Conservation (phyloP, 2,797 vertebrate genomes). For the Hypotaenidia philippensis region DNA sequence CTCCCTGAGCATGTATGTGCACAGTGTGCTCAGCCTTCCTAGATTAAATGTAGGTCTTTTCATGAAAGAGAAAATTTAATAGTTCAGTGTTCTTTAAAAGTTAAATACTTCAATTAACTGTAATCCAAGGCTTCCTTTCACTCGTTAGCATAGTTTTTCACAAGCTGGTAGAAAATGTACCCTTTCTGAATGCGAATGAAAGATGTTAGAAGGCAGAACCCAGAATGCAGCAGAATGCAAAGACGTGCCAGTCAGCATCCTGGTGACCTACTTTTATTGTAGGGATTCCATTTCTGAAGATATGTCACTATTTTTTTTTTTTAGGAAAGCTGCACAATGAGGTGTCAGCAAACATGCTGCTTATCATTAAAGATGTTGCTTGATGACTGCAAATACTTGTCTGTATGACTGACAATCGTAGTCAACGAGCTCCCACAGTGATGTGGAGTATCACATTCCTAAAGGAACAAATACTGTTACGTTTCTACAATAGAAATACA, state of each 20-base stretch:
- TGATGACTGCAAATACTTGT: slow-evolving; percentile 34
- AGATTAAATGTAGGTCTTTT: background rate
- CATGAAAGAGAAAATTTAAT: background rate
- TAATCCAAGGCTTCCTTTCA: background rate
- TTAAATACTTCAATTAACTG: background rate
- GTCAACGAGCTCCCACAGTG: background rate
- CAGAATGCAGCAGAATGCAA: slow-evolving; percentile 20
- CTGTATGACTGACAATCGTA: slow-evolving; percentile 35
- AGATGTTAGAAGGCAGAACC: slow-evolving; percentile 35
- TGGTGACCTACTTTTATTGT: slow-evolving; percentile 77
- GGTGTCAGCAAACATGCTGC: slow-evolving; percentile 71
- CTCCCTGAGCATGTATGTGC: background rate
- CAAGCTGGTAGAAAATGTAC: slow-evolving; percentile 7
- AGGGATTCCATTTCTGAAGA: slow-evolving; percentile 60
- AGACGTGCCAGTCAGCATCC: slow-evolving; percentile 72
- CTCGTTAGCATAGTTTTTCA: background rate
- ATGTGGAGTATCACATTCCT: background rate
- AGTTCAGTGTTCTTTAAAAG: background rate
- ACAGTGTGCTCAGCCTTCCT: background rate
- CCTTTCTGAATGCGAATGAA: background rate
- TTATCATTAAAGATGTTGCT: slow-evolving; percentile 47
- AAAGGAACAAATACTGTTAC: background rate
- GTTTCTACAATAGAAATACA: background rate
- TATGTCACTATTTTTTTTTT: slow-evolving; percentile 25
- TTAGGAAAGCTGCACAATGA: slow-evolving; percentile 43